These are phyloP conservation scores for Channa maculata DNA, from an alignment of 2,113 vertebrate species.

Conservation along the genomic window DNA sequence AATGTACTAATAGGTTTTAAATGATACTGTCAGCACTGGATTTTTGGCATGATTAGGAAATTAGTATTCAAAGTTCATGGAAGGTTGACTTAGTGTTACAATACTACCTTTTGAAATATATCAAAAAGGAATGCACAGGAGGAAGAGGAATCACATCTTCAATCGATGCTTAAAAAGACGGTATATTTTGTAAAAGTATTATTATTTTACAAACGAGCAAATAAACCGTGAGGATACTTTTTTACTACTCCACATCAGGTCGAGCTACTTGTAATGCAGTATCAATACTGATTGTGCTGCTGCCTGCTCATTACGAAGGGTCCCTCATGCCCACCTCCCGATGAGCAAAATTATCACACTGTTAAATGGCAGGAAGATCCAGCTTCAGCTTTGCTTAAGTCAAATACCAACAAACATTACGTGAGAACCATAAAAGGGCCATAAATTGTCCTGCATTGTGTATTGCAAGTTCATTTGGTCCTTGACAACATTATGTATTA, in stretches of 20 bases:
- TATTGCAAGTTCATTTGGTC: conserved; percentile 13
- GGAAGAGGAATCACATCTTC: background rate
- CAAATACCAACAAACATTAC: conserved; percentile 18
- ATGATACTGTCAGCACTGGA: conserved; percentile 19
- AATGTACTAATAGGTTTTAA: conserved; percentile 35
- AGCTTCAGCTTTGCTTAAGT: conserved; percentile 28
- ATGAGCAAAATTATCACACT: conserved; percentile 9
- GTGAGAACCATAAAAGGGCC: background rate
- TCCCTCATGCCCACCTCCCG: conserved; percentile 9
- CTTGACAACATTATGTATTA: background rate
- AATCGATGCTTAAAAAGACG: background rate
- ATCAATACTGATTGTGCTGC: conserved; percentile 41
- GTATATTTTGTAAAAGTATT: background rate
- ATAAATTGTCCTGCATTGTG: conserved; percentile 17
- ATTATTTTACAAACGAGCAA: background rate
- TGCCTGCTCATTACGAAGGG: conserved; percentile 10
- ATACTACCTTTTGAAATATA: conserved; percentile 5
- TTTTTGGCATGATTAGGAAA: conserved; percentile 25
- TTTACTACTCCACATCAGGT: conserved; percentile 1
- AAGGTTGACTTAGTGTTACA: background rate
- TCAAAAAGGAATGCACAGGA: conserved; percentile 18
- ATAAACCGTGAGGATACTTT: background rate
- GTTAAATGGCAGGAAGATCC: conserved; percentile 44
- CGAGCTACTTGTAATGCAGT: background rate
- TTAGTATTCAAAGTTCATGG: conserved; percentile 25